Conservation (phyloP, 2,113 vertebrate species). For the Raja brachyura region DNA sequence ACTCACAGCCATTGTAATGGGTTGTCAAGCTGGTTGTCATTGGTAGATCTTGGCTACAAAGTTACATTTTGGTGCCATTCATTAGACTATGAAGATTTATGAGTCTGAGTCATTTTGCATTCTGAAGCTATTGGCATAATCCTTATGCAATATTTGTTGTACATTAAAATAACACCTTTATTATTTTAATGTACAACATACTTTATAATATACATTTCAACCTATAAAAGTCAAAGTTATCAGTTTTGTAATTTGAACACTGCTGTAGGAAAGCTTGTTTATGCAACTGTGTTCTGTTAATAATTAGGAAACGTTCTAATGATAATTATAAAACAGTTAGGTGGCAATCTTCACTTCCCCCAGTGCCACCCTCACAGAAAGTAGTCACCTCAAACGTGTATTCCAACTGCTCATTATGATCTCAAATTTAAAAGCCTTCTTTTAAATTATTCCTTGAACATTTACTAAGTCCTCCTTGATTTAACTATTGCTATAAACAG, state of each 20-base stretch:
- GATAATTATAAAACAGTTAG: neutral
- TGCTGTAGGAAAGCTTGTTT: neutral
- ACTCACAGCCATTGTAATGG: neutral
- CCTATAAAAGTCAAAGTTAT: neutral
- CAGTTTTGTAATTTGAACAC: neutral
- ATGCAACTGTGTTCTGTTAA: neutral
- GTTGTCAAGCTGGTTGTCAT: neutral
- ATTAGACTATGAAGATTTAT: neutral
- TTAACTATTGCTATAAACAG: neutral
- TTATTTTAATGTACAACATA: neutral
- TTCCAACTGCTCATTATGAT: neutral
- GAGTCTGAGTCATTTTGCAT: neutral
- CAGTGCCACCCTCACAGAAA: no score
- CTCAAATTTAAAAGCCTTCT: neutral
- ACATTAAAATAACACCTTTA: no score
- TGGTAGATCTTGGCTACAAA: neutral
- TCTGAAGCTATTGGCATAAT: neutral
- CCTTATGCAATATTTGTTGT: neutral
- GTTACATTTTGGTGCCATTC: neutral
- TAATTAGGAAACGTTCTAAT: neutral
- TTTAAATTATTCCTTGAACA: neutral
- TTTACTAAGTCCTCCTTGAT: neutral
- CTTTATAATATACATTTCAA: neutral
- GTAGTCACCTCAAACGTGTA: neutral
- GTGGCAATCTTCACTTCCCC: neutral